Base-by-base conservation (phyloP, 2,113 vertebrate species). In the Psephotus haematonotus region DNA sequence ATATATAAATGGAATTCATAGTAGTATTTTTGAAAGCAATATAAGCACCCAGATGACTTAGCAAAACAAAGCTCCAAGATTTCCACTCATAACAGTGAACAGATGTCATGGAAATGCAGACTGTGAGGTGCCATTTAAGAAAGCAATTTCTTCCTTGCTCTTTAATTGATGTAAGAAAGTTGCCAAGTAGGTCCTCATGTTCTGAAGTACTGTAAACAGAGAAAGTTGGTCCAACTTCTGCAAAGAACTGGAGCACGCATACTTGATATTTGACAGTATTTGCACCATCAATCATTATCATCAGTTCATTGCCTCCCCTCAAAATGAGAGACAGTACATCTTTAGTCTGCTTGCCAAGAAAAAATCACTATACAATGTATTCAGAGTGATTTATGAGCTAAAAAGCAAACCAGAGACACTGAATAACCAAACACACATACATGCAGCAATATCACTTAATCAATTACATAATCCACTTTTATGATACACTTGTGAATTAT, bases 401-500 rank as follows among this genome's bases (percentile, higher is more conserved):
- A 88, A 91, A 91, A 93, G 76, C n/a, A 86, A 96, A 94, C 78
- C n/a, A 83, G 70, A 95, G 78, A 41, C 44, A 86, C 37, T 78
- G 89, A 91, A 95, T 94, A 94, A 94, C 65, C 85, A 94, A 88
- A 87, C 57, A 89, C 28, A 67, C 19, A 88, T 88, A 87, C 62
- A 82, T 5, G 18, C 64, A 88, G 88, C 39, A 78, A 57, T 89
- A 96, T 68, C 64, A 93, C 89, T 95, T 97, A 95, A 97, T 96
- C 93, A 96, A 92, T 93, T 97, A 90, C 77, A 87, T 92, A 94
- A 70, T 86, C 67, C 59, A 67, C 76, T 92, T 96, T 94, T 72
- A 96, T 83, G 67, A 92, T 78, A 89, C 80, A 65, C 80, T 95
- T 82, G 87, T 88, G 94, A 96, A 79, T 97, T 94, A 91, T 72